phyloP scores from a whole-genome alignment of 2,113 vertebrate genomes.

The Heptranchias perlo region DNA sequence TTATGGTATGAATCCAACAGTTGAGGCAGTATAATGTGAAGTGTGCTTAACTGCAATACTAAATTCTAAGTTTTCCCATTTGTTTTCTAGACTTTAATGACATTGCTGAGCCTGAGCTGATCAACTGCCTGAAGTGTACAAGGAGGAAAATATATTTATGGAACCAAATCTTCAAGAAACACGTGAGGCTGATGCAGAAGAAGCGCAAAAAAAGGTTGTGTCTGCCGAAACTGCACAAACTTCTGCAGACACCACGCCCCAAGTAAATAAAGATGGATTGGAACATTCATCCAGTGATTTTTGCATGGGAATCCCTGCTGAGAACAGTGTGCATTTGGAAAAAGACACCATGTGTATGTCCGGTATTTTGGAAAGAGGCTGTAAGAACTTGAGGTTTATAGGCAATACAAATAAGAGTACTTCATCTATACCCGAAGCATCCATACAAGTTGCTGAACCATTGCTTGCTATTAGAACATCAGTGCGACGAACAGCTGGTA shows the following conservation, averaged over 20 bases:
- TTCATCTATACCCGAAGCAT: background rate
- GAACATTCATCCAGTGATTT: background rate
- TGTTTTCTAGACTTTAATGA: slow-evolving; percentile 30
- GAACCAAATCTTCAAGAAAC: slow-evolving; percentile 36
- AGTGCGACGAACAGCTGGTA: background rate
- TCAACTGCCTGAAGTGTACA: slow-evolving; percentile 19
- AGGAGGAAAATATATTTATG: slow-evolving; percentile 34
- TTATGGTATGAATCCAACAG: background rate
- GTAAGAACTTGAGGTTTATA: background rate
- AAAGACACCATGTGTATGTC: background rate
- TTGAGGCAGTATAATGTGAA: background rate
- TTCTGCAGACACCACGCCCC: background rate
- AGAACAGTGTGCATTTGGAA: background rate
- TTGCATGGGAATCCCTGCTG: background rate
- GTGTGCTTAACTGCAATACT: background rate
- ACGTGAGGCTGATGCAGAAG: slow-evolving; percentile 32
- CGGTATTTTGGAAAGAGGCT: background rate
- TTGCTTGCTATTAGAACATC: background rate
- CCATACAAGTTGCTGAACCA: background rate
- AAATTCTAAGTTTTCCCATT: background rate
- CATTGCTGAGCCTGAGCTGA: slow-evolving; percentile 35
- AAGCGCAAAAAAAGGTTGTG: slow-evolving; percentile 28
- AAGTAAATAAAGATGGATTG: background rate
- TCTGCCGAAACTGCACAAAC: background rate
- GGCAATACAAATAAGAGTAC: background rate